phyloP scores from a whole-genome alignment of 2,113 vertebrate genomes.

The Collichthys lucidus region DNA sequence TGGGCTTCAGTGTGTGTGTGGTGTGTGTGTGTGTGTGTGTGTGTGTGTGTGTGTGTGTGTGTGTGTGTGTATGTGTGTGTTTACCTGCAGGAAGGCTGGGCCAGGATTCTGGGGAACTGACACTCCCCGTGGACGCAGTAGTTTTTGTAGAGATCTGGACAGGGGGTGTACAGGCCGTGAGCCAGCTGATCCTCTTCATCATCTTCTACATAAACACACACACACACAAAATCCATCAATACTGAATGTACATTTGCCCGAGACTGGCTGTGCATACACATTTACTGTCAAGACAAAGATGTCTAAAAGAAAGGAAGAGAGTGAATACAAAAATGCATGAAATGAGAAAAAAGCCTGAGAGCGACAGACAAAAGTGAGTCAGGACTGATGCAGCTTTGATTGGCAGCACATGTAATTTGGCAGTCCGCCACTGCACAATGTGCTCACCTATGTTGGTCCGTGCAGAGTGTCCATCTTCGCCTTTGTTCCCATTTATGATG shows the following conservation, averaged over 20 bases:
- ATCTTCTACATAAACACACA: slow-evolving; percentile 30
- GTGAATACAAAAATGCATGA: not conserved
- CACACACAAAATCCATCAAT: slow-evolving; percentile 1
- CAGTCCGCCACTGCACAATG: not conserved
- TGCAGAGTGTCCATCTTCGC: slow-evolving; percentile 93
- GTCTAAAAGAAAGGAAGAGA: not conserved
- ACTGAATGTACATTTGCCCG: slow-evolving; percentile 3
- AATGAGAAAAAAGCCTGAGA: not conserved
- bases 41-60: slow-evolving; percentile 2
- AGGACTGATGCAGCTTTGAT: slow-evolving; percentile 13
- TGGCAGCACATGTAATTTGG: slow-evolving; percentile 27
- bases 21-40: not conserved
- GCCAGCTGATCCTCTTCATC: slow-evolving; percentile 89
- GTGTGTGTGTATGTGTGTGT: slow-evolving; percentile 9
- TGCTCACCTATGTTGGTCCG: slow-evolving; percentile 93
- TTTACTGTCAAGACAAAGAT: not conserved
- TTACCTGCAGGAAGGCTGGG: slow-evolving; percentile 97
- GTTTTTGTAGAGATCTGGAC: slow-evolving; percentile 95
- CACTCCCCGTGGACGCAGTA: slow-evolving; percentile 98
- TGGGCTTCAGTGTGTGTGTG: too few relatives aligned
- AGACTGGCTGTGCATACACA: not conserved
- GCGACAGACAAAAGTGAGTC: not conserved
- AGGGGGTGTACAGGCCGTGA: slow-evolving; percentile 92
- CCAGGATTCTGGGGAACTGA: slow-evolving; percentile 91
- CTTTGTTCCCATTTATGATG: slow-evolving; percentile 90